Conservation (phyloP, 2,113 vertebrate genomes). For the Perca fluviatilis region DNA sequence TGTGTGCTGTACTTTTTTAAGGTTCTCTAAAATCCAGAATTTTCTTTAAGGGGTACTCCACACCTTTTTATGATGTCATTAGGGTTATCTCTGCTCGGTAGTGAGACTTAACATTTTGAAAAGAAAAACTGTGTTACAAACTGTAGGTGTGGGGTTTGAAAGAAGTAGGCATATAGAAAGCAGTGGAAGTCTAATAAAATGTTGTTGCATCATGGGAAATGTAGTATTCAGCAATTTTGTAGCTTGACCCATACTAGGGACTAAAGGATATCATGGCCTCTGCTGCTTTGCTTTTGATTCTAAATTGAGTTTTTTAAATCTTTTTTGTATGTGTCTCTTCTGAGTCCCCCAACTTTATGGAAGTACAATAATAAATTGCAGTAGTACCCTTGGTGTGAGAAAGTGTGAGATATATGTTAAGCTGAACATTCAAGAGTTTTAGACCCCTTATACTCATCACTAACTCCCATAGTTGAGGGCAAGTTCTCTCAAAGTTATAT, state of each 20-base stretch:
- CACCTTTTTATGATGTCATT: not conserved
- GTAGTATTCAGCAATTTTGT: not conserved
- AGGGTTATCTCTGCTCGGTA: not conserved
- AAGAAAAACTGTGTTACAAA: not conserved
- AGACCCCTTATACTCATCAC: not conserved
- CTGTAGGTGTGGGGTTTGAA: not conserved
- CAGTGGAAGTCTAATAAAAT: not conserved
- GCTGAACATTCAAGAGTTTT: not conserved
- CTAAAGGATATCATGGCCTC: not conserved
- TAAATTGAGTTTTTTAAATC: no score
- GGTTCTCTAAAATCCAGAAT: not conserved
- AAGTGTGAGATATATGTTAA: not conserved
- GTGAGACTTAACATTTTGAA: not conserved
- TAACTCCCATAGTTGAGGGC: not conserved
- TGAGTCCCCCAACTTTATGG: not conserved
- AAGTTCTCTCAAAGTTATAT: not conserved
- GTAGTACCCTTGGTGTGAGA: not conserved
- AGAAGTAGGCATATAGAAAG: not conserved
- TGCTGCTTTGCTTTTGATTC: not conserved
- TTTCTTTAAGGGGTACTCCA: not conserved
- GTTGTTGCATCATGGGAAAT: constrained; percentile 3
- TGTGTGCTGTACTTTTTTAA: not conserved
- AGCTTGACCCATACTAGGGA: not conserved
- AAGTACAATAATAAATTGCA: not conserved
- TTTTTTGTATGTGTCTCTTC: not conserved